A percentile compares a stretch with the other conserved stretches of the same genome.
Conservation (phyloP, 2,888 invertebrate genomes). For the Coremacera marginata region DNA sequence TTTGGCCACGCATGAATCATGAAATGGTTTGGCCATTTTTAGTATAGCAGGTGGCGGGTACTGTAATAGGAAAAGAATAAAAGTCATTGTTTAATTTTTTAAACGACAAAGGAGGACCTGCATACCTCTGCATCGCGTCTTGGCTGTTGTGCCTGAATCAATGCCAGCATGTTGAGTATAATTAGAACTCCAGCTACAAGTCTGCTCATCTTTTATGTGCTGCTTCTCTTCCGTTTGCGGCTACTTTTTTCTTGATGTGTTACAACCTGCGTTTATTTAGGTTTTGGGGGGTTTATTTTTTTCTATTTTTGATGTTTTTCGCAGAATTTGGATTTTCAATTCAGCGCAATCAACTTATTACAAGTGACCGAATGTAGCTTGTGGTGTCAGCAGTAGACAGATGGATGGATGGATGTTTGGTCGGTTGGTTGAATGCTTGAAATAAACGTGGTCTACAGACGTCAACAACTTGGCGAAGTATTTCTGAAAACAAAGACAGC, state of each 20-base stretch:
- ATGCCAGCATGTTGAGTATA: conserved; percentile 16
- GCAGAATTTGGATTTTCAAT: conserved; percentile 5
- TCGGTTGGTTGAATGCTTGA: neutral
- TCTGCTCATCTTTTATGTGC: neutral
- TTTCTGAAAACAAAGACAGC: conserved; percentile 6
- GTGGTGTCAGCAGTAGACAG: neutral
- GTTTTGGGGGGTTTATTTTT: neutral
- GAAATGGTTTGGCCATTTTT: conserved; percentile 62
- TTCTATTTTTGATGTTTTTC: neutral
- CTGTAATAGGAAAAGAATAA: conserved; percentile 50
- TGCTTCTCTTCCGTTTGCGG: neutral
- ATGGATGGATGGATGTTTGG: neutral
- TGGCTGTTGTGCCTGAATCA: conserved; percentile 58
- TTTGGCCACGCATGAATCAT: conserved; percentile 62
- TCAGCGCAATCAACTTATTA: conserved; percentile 28
- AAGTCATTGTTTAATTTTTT: neutral
- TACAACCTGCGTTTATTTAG: neutral
- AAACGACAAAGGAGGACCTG: neutral
- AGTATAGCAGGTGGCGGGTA: conserved; percentile 65
- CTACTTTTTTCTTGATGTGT: neutral
- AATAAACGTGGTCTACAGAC: neutral
- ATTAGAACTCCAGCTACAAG: conserved; percentile 1
- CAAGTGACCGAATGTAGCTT: conserved; percentile 19
- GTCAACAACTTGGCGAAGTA: conserved; percentile 10
- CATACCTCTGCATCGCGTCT: conserved; percentile 65